A percentile compares a stretch with the other conserved stretches of the same genome.
Conservation (phyloP, 2,888 invertebrate species). For the Tenthredo livida region DNA sequence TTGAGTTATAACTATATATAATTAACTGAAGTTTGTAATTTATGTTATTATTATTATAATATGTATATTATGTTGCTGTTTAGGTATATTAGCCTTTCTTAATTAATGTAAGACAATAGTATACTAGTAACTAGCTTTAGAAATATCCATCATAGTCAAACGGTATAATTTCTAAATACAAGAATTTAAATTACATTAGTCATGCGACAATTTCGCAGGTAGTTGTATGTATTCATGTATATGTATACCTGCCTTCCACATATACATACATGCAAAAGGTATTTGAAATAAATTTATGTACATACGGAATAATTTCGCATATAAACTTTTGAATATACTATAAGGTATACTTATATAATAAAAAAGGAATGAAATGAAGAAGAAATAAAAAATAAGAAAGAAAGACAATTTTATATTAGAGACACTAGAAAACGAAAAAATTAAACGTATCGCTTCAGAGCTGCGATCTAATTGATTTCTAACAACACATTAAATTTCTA, state of each 20-base stretch:
- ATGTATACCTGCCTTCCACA: background rate
- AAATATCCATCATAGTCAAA: background rate
- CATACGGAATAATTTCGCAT: background rate
- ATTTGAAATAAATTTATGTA: background rate
- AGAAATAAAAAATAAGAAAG: background rate
- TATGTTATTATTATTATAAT: background rate
- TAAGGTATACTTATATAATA: too few relatives aligned
- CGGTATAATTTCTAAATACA: background rate
- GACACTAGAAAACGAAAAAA: background rate
- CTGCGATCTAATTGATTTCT: background rate
- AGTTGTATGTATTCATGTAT: background rate
- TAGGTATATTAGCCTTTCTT: background rate
- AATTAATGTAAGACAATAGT: background rate
- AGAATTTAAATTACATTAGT: constrained; percentile 7
- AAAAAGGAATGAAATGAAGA: background rate
- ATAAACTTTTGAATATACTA: background rate
- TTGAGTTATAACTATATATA: too few relatives aligned
- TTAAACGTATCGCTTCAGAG: background rate
- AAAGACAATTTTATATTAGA: background rate
- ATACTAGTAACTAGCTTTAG: background rate
- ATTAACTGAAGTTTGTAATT: too few relatives aligned
- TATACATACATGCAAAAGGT: background rate
- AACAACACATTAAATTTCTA: background rate
- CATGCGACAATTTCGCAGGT: background rate
- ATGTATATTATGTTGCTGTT: background rate